phyloP scores from a whole-genome alignment of 2,797 vertebrate genomes.

The Dipus sagitta region DNA sequence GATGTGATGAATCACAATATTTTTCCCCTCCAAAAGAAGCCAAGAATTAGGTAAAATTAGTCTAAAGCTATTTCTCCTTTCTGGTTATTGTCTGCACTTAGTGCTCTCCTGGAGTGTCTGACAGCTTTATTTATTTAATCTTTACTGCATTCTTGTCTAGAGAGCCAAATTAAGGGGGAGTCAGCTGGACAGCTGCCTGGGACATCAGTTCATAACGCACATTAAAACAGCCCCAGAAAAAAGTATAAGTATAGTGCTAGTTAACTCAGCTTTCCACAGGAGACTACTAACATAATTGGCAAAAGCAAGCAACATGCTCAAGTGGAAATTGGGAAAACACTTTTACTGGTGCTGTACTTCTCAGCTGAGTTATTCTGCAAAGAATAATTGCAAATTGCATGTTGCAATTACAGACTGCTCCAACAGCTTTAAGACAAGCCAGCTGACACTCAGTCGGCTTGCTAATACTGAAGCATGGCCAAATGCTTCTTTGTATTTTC shows the following conservation, averaged over 20 bases:
- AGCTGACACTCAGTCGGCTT: neutral
- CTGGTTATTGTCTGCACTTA: neutral
- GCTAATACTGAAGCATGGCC: neutral
- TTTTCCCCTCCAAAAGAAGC: neutral
- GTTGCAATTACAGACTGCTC: constrained; percentile 49
- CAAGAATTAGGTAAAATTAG: constrained; percentile 11
- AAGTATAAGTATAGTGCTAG: neutral
- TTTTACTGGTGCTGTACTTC: constrained; percentile 38
- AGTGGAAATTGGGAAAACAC: constrained; percentile 54
- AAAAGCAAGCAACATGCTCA: constrained; percentile 18
- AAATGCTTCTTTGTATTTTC: neutral
- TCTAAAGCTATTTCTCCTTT: neutral
- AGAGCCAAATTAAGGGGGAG: constrained; percentile 24
- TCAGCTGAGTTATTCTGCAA: constrained; percentile 59
- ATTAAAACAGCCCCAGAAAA: neutral
- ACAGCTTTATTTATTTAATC: constrained; percentile 6
- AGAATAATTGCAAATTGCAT: constrained; percentile 61
- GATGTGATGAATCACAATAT: neutral
- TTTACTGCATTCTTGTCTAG: neutral
- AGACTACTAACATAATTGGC: constrained; percentile 59
- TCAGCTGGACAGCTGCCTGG: constrained; percentile 18
- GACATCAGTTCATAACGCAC: neutral
- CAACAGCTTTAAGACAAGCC: constrained; percentile 10
- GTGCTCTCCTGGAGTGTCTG: neutral
- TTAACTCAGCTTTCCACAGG: constrained; percentile 52